Percentiles rank a stretch among this genome's conserved stretches.
Conservation (phyloP, 2,797 vertebrate species). For the Cirrhinus mrigala region DNA sequence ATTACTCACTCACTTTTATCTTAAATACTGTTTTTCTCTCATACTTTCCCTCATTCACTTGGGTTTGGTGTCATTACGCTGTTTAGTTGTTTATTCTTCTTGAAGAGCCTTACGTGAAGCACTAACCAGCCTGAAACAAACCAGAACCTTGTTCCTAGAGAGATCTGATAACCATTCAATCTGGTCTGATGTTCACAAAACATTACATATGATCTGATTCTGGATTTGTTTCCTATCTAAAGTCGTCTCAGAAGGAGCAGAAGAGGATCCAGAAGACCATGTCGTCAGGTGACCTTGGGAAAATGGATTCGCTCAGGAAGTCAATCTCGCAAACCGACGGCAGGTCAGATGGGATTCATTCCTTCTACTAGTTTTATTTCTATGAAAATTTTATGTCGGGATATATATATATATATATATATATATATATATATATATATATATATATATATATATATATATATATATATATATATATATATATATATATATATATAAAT, state of each 20-base stretch:
- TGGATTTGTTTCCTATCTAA: constrained; percentile 47
- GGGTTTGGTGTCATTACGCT: neutral
- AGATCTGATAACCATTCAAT: neutral
- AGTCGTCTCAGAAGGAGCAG: constrained; percentile 74
- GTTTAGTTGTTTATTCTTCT: neutral
- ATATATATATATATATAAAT: too few species aligned
- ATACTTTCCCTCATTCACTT: neutral
- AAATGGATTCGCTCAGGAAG: constrained; percentile 83
- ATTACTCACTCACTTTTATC: neutral
- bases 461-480: too few species aligned
- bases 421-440: too few species aligned
- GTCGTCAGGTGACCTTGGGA: constrained; percentile 93
- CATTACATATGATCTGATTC: constrained; percentile 37
- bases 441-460: too few species aligned
- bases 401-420: too few species aligned
- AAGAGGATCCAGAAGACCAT: constrained; percentile 90
- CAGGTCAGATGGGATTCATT: constrained; percentile 42
- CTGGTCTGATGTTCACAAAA: neutral
- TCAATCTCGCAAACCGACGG: constrained; percentile 55
- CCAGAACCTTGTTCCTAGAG: neutral
- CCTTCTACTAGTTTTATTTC: neutral
- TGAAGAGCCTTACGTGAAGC: neutral
- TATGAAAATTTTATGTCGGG: too few species aligned
- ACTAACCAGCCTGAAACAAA: neutral
- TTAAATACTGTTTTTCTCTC: neutral